phyloP scores from a whole-genome alignment of 2,113 vertebrate genomes.

The Microcebus murinus region DNA sequence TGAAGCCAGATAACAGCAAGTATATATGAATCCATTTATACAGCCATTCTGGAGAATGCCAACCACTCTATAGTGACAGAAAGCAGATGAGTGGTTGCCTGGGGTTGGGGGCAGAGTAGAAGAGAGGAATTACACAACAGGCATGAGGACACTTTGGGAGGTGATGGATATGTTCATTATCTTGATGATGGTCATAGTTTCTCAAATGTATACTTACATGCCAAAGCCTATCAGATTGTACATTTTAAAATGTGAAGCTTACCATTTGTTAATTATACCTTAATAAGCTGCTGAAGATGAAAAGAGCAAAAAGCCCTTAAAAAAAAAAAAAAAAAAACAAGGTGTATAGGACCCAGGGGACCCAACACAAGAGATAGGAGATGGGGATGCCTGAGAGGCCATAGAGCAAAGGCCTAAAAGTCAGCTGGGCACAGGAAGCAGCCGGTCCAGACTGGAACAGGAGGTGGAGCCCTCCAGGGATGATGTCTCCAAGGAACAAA shows the following conservation, averaged over 20 bases:
- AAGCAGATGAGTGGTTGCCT: not conserved
- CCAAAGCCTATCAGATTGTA: not conserved
- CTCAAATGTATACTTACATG: not conserved
- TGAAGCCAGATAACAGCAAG: not conserved
- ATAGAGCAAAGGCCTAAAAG: not conserved
- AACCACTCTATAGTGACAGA: not conserved
- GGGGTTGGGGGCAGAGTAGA: not conserved
- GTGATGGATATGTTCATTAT: not conserved
- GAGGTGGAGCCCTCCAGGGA: not conserved
- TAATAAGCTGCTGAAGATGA: not conserved
- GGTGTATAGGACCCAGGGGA: not conserved
- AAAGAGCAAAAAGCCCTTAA: not conserved
- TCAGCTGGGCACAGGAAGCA: not conserved
- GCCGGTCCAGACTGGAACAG: not conserved
- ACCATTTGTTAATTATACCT: not conserved
- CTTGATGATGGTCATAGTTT: not conserved
- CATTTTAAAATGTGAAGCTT: not conserved
- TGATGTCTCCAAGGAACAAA: not conserved
- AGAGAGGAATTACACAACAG: not conserved
- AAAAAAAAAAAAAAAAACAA: not conserved
- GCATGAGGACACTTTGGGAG: not conserved
- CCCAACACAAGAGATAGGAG: not conserved
- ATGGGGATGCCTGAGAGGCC: rapidly evolving
- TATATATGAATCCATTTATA: not conserved
- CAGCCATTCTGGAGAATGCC: not conserved